phyloP scores from a whole-genome alignment of 2,888 invertebrate genomes.

The Phorcus lineatus region DNA sequence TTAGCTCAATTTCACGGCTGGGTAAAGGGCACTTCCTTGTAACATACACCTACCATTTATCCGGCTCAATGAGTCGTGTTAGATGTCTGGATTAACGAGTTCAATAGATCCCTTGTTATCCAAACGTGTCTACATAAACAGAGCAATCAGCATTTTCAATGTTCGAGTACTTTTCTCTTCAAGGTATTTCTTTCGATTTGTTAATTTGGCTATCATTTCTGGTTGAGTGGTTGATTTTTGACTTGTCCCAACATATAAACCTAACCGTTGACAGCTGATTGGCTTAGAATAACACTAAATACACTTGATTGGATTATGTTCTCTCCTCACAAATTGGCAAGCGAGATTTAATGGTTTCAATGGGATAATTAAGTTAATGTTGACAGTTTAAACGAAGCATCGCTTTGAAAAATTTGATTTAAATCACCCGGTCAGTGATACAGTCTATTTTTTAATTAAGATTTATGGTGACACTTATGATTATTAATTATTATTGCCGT shows the following conservation, averaged over 20 bases:
- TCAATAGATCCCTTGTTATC: not conserved
- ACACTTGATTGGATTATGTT: no score
- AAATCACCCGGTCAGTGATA: no score
- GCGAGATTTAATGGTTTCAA: no score
- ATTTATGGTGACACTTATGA: no score
- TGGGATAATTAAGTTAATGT: no score
- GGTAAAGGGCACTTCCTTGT: not conserved
- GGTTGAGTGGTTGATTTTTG: not conserved
- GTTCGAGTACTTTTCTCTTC: not conserved
- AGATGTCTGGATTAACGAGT: not conserved
- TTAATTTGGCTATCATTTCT: not conserved
- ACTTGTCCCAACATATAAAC: not conserved
- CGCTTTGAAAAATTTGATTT: no score
- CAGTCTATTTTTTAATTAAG: no score
- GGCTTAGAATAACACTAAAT: no score
- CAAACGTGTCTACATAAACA: not conserved
- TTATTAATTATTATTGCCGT: no score
- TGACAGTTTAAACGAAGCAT: no score
- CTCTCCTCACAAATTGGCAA: no score
- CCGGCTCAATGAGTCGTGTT: not conserved
- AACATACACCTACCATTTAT: conserved; percentile 5
- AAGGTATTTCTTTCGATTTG: not conserved
- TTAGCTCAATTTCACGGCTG: conserved; percentile 8
- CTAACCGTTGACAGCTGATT: no score
- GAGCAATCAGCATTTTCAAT: not conserved